Evolutionary conservation across 1,140 invertebrate species (phyloP), one percentile per base, ranked within the genome.

Genomic region (Calliopsis andreniformis): DNA sequence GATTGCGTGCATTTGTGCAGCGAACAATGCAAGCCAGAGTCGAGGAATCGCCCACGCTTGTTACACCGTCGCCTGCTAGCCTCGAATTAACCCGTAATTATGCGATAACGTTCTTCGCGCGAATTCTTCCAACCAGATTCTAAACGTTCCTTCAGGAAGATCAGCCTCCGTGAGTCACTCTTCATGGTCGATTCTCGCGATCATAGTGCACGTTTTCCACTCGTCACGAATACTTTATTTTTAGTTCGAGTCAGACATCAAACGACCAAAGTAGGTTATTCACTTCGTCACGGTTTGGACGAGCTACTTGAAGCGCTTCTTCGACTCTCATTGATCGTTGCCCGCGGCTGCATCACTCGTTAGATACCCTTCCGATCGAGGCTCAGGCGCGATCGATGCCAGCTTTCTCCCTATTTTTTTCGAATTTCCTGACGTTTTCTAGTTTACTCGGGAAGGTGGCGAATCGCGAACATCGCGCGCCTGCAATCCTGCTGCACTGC

Each of bases 21-120:
- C 80, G 84, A 82, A 82, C n/a, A 83, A 88, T 83, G 84, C 70
- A 76, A 83, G 84, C 85, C 83, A 83, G 76, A 82, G 80, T 83
- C 82, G 81, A 87, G 80, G 86, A 87, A 82, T 87, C 88, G 88
- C 88, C 89, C 88, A 90, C 88, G 87, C 87, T 68, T 85, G 81
- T 76, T 82, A 84, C 83, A 81, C 76, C 79, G 86, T 86, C 85
- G 86, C 80, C 85, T 85, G 87, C 82, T 85, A 87, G 85, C 82
- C 83, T 87, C 89, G 88, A 89, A 89, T 89, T 89, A 90, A 90
- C 88, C 86, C 81, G 80, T 88, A 90, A 90, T 90, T 90, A 89
- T 87, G 82, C 84, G 87, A 89, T 89, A 88, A 87, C 86, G 88
- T 86, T 69, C 80, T 43, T 78, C 64, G 76, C 69, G 58, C 76